phyloP scores from a whole-genome alignment of 2,113 vertebrate genomes.

The Lagenorhynchus albirostris region DNA sequence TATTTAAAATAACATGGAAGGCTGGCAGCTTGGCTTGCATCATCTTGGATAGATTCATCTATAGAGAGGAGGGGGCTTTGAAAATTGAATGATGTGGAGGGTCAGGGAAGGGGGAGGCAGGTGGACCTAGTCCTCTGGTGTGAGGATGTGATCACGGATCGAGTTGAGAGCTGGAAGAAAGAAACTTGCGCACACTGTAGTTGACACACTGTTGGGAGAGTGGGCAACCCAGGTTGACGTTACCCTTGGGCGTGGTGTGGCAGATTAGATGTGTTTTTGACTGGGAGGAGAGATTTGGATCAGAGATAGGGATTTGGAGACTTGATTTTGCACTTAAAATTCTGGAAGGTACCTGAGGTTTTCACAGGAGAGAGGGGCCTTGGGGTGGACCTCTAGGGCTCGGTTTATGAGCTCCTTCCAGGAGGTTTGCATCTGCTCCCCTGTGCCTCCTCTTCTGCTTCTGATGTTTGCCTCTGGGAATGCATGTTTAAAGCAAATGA shows the following conservation, averaged over 20 bases:
- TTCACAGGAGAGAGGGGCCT: neutral
- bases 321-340: neutral
- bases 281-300: neutral
- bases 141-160: neutral
- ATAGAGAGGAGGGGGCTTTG: neutral
- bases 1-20: neutral
- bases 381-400: neutral
- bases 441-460: neutral
- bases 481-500: neutral
- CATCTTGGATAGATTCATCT: neutral
- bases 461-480: neutral
- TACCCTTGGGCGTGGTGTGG: rapidly evolving
- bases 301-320: neutral
- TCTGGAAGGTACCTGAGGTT: neutral
- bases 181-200: neutral
- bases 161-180: neutral
- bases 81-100: neutral
- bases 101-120: too few relatives aligned
- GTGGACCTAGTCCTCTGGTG: neutral
- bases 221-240: neutral
- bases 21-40: neutral
- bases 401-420: neutral
- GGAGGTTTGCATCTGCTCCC: neutral
- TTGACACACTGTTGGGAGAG: neutral
- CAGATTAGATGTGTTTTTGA: neutral